Base-by-base conservation (phyloP, 1,140 invertebrate species). In the Sesamia nonagrioides region DNA sequence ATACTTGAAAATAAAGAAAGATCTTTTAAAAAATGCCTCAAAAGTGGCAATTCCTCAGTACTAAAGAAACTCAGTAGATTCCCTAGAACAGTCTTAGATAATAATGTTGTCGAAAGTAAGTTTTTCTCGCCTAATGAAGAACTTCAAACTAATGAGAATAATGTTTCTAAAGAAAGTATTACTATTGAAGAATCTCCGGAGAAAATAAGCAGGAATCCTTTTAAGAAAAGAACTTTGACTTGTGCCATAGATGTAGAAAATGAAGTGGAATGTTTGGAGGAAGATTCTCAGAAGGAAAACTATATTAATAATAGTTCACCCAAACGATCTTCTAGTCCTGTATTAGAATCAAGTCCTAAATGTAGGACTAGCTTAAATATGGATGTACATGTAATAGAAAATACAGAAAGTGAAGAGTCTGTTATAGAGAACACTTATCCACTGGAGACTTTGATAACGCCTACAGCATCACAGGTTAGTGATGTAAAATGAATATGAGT, bases 71-170 rank as follows among this genome's bases (percentile, higher is more conserved):
- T 95, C 8, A 95, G 94, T 61, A 88, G 86, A 80, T 95, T 95
- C 54, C 90, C 94, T 69, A 88, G 93, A 72, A 95, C 94, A 2
- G 76, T 92, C 8, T 54, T 95, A 76, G 92, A 91, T 73, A 87
- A 91, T 71, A 89, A 94, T 78, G 66, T 93, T 2, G 90, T 95
- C 33, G 89, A 95, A 84, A 95, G 94, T 76, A 95, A 93, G 77
- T 95, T 95, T 80, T 95, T 95, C 80, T 81, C 78, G 17, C 68
- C 18, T 68, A 71, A 6, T n/a, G 54, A 82, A 17, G 50, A 66
- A 45, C 21, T 13, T 73, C 6, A 9, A 56, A 79, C 52, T 13
- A 66, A 18, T 37, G 45, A 63, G 0, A 63, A 3, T 48, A 52
- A 76, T 17, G 60, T 18, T 71, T 77, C 73, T 15, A 77, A 66